A percentile compares a stretch with the other conserved stretches of the same genome.
These are phyloP conservation scores for Protosalanx chinensis DNA, from an alignment of 2,797 vertebrate species.

Conservation along the genomic window DNA sequence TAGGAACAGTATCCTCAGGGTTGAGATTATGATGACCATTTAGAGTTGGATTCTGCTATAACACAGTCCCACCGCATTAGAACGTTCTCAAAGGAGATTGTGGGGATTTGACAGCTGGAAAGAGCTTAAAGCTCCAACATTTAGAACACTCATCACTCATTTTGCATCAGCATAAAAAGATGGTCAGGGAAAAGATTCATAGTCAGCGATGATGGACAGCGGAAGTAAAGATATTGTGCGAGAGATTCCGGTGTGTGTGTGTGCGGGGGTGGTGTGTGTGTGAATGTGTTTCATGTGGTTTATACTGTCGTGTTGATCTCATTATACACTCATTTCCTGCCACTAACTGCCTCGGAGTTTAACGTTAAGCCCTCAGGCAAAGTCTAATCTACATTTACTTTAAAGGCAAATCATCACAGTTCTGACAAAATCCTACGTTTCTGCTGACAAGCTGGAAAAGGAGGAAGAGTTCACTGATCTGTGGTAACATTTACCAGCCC, in stretches of 20 bases:
- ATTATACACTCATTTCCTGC: constrained; percentile 63
- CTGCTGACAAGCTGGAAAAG: constrained; percentile 46
- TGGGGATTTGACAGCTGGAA: constrained; percentile 66
- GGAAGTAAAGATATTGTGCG: constrained; percentile 26
- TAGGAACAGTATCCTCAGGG: constrained; percentile 59
- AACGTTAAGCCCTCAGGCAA: constrained; percentile 46
- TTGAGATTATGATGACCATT: constrained; percentile 73
- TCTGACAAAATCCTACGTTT: constrained; percentile 32
- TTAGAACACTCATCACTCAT: constrained; percentile 65
- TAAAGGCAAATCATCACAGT: constrained; percentile 35
- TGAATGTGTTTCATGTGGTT: constrained; percentile 39
- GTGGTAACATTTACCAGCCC: not conserved
- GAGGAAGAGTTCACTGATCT: constrained; percentile 21
- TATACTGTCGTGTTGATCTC: constrained; percentile 61
- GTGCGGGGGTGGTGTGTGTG: not conserved
- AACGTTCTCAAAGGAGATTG: constrained; percentile 64
- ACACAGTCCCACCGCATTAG: constrained; percentile 57
- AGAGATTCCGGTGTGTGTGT: constrained; percentile 26
- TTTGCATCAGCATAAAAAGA: constrained; percentile 39
- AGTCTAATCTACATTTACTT: constrained; percentile 62
- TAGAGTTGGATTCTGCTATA: constrained; percentile 64
- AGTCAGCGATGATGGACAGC: constrained; percentile 46
- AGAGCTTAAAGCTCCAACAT: constrained; percentile 62
- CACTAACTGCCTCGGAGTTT: constrained; percentile 58
- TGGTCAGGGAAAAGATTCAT: constrained; percentile 25